Percentiles rank a stretch among this genome's conserved stretches.
Conservation (phyloP, 2,113 vertebrate genomes). For the Platysteira castanea region DNA sequence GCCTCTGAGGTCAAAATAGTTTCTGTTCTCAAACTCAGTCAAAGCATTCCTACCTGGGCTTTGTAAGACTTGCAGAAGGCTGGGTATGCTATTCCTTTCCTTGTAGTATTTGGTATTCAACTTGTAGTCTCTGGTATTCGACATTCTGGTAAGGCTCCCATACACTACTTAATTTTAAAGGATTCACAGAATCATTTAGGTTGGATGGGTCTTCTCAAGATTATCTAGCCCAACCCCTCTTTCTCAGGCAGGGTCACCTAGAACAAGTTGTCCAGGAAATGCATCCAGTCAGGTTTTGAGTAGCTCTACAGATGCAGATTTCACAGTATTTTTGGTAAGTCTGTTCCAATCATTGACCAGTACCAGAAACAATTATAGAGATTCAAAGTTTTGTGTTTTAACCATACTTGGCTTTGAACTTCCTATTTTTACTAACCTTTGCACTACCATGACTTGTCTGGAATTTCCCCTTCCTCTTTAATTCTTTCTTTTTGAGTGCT, state of each 20-base stretch:
- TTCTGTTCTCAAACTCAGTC: neutral
- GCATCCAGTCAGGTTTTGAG: neutral
- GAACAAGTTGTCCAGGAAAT: neutral
- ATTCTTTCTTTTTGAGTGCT: neutral
- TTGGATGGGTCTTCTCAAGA: neutral
- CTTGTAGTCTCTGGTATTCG: neutral
- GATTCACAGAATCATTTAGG: neutral
- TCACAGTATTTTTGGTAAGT: neutral
- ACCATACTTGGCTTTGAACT: neutral
- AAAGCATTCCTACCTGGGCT: neutral
- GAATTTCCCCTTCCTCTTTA: neutral
- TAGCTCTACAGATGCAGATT: neutral
- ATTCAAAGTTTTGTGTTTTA: neutral
- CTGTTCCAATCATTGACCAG: neutral
- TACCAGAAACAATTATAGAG: neutral
- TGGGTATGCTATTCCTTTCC: neutral
- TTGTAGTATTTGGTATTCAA: neutral
- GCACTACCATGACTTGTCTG: neutral
- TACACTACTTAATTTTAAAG: neutral
- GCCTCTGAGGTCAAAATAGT: neutral
- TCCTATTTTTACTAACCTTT: neutral
- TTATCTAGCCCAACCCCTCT: neutral
- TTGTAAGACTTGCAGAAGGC: neutral
- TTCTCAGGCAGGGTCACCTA: too few species aligned
- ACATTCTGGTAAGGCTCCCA: neutral